phyloP scores from a whole-genome alignment of 1,140 invertebrate genomes.

The Drosophila jambulina region DNA sequence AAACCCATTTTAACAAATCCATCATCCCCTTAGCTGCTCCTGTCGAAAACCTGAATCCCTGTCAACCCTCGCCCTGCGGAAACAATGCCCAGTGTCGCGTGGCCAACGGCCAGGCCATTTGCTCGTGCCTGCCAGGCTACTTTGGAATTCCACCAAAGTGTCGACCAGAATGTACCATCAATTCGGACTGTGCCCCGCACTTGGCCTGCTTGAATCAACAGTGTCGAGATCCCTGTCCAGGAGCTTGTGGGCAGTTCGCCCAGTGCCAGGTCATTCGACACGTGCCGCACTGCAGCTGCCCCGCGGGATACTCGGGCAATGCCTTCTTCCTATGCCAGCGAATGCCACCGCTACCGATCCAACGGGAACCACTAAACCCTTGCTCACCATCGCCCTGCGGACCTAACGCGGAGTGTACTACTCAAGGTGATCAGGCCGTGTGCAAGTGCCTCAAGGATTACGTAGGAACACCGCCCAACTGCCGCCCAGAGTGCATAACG shows the following conservation, averaged over 20 bases:
- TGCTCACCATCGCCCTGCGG: slow-evolving; percentile 91
- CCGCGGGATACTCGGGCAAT: slow-evolving; percentile 91
- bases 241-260: slow-evolving; percentile 89
- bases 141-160: slow-evolving; percentile 88
- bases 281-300: slow-evolving; percentile 92
- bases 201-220: slow-evolving; percentile 90
- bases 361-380: slow-evolving; percentile 85
- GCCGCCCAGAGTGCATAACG: slow-evolving; percentile 88
- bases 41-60: slow-evolving; percentile 85
- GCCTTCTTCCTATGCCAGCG: slow-evolving; percentile 88
- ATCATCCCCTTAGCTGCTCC: slow-evolving; percentile 50
- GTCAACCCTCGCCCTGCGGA: slow-evolving; percentile 92
- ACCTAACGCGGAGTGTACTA: slow-evolving; percentile 89
- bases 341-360: slow-evolving; percentile 50
- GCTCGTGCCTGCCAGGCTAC: slow-evolving; percentile 88
- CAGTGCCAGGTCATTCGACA: slow-evolving; percentile 93
- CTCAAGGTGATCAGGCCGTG: slow-evolving; percentile 89
- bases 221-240: slow-evolving; percentile 89
- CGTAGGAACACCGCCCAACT: slow-evolving; percentile 91
- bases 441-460: slow-evolving; percentile 92
- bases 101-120: slow-evolving; percentile 87
- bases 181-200: slow-evolving; percentile 88
- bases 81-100: slow-evolving; percentile 88
- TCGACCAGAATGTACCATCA: slow-evolving; percentile 88
- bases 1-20: not conserved